phyloP scores from a whole-genome alignment of 2,113 vertebrate genomes.

The Toxotes jaculatrix region DNA sequence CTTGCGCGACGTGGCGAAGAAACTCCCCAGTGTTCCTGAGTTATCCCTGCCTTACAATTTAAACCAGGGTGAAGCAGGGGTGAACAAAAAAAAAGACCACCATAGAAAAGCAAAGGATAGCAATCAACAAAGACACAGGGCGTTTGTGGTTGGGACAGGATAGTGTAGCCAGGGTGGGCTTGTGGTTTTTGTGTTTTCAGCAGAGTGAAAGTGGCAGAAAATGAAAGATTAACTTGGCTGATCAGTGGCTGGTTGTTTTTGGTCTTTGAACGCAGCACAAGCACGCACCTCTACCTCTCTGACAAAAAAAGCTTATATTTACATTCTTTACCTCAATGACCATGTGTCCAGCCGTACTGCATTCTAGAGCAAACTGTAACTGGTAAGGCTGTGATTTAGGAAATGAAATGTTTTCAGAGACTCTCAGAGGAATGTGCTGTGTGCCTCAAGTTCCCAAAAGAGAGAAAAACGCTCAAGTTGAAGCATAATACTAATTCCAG shows the following conservation, averaged over 20 bases:
- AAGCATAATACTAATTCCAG: constrained; percentile 24
- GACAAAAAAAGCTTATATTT: constrained; percentile 46
- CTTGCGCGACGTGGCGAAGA: constrained; percentile 53
- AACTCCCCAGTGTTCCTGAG: constrained; percentile 64
- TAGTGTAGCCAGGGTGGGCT: constrained; percentile 44
- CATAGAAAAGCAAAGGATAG: constrained; percentile 44
- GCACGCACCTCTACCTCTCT: constrained; percentile 27
- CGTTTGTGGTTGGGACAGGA: constrained; percentile 61
- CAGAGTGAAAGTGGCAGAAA: constrained; percentile 59
- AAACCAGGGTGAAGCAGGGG: constrained; percentile 55
- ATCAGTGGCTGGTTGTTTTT: constrained; percentile 18
- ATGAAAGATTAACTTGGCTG: constrained; percentile 33
- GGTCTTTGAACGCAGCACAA: constrained; percentile 37
- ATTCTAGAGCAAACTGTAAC: constrained; percentile 30
- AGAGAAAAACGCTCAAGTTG: constrained; percentile 7
- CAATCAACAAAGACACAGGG: constrained; percentile 66
- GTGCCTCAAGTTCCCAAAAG: constrained; percentile 24
- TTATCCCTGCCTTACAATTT: constrained; percentile 78
- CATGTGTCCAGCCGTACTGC: constrained; percentile 40
- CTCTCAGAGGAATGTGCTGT: constrained; percentile 55
- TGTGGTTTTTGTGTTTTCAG: constrained; percentile 49
- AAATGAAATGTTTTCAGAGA: constrained; percentile 71
- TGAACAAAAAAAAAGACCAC: constrained; percentile 60
- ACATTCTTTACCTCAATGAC: constrained; percentile 41
- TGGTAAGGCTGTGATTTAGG: constrained; percentile 67